These are phyloP conservation scores for Mastigias papua DNA, from an alignment of 30 jellyfish, hydroid and myxozoan species.

Conservation along the genomic window DNA sequence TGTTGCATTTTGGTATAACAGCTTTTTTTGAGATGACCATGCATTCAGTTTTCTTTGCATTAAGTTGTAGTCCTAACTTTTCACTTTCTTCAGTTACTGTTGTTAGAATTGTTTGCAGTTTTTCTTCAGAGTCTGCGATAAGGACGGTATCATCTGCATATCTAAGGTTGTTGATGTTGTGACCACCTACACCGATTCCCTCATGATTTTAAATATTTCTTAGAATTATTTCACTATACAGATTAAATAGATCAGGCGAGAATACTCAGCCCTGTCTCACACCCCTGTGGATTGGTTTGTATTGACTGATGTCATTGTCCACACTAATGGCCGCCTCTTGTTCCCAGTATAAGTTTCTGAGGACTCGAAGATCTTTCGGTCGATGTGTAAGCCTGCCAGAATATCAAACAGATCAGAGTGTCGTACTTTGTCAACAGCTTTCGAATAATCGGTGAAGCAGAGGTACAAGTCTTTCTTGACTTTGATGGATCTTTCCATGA, in stretches of 20 bases:
- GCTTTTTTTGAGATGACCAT: neutral
- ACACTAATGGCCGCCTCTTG: neutral
- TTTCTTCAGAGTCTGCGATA: constrained; percentile 9
- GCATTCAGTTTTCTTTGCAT: constrained; percentile 12
- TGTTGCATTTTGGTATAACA: neutral
- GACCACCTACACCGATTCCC: neutral
- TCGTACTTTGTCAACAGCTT: neutral
- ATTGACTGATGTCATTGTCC: neutral
- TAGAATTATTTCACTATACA: neutral
- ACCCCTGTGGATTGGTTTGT: neutral
- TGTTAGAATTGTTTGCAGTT: neutral
- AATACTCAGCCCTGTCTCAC: neutral
- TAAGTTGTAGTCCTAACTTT: neutral
- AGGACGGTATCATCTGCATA: neutral
- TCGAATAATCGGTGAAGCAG: neutral
- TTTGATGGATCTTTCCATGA: neutral
- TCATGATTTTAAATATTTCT: neutral
- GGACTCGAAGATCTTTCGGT: neutral
- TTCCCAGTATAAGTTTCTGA: neutral
- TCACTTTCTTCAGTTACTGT: neutral
- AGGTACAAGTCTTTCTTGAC: neutral
- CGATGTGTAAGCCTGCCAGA: neutral
- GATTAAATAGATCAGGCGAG: neutral
- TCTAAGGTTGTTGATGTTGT: neutral
- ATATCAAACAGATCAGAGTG: neutral